Evolutionary conservation across 2,113 vertebrate species (phyloP), one percentile per base, ranked within the genome.

Genomic region (Chinchilla lanigera): DNA sequence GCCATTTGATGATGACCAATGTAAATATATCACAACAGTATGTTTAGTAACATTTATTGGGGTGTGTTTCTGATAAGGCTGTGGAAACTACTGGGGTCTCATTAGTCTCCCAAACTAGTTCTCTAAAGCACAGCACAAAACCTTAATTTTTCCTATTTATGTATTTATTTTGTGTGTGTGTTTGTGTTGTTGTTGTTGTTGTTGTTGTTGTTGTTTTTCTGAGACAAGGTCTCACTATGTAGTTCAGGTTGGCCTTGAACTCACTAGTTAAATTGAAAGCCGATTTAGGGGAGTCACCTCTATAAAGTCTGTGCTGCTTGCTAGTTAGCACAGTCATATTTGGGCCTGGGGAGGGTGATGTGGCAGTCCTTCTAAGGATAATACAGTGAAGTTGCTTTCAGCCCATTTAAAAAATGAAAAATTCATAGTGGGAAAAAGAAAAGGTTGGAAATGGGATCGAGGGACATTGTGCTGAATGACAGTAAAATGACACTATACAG

Each of bases 341-440:
- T 67, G 33, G 65, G 65, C 33, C 65, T n/a, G 33, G 33, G 33
- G 65, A 67, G 33, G 65, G 65, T 7, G 14, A 35, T 67, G 65
- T 67, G 65, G 65, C 65, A 35, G 14, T 35, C 5, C 13, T 7
- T 33, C 65, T 35, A 33, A 19, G 54, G 22, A 12, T 61, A 50
- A 58, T 12, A 60, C 38, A 93, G 28, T n/a, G 52, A 81, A 94
- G 82, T 47, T 73, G 58, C 33, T 30, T 33, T 91, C 38, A 77
- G n/a, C 35, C 38, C 16, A 61, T 87, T 95, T 83, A 84, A 89
- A 54, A 58, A 93, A 65, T 56, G 63, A 65, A 85, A 67, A 93
- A 7, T 83, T 7, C 33, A 26, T 38, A 78, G 28, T 5, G 7
- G 41, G 4, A 71, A 90, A 28, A 61, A 10, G 28, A 10, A 24